phyloP scores from a whole-genome alignment of 1,140 invertebrate species.

The Listronotus bonariensis region DNA sequence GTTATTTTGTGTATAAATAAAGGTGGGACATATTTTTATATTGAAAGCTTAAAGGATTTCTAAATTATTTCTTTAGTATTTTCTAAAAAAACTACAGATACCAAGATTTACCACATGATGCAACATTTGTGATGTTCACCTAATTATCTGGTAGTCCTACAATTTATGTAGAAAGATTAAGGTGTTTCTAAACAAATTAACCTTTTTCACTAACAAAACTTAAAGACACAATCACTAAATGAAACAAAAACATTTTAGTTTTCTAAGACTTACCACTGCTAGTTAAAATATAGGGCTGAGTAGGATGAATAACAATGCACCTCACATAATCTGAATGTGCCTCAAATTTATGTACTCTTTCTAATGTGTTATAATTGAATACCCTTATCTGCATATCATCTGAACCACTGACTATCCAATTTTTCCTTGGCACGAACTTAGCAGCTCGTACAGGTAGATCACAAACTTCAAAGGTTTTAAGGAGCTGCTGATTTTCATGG shows the following conservation, averaged over 20 bases:
- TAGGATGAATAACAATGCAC: slow-evolving; percentile 96
- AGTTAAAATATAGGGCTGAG: slow-evolving; percentile 95
- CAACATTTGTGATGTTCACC: too few relatives aligned
- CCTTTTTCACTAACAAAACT: too few relatives aligned
- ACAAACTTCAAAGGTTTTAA: slow-evolving; percentile 96
- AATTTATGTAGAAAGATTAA: too few relatives aligned
- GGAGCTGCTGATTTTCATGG: slow-evolving; percentile 89
- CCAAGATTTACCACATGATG: too few relatives aligned
- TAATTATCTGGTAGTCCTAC: too few relatives aligned
- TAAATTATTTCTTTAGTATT: too few relatives aligned
- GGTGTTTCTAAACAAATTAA: too few relatives aligned
- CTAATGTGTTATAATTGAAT: slow-evolving; percentile 99
- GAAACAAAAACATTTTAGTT: not conserved
- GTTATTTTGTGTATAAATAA: too few relatives aligned
- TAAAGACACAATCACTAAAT: not conserved
- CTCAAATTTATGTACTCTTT: slow-evolving; percentile 94
- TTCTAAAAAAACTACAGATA: too few relatives aligned
- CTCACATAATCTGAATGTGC: slow-evolving; percentile 98
- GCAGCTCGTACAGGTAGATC: slow-evolving; percentile 94
- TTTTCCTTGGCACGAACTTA: slow-evolving; percentile 96
- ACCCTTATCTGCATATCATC: slow-evolving; percentile 95
- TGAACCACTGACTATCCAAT: slow-evolving; percentile 98
- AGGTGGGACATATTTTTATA: too few relatives aligned
- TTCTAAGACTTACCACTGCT: slow-evolving; percentile 81
- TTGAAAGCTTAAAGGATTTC: too few relatives aligned